Conservation (phyloP, 1,140 invertebrate species). For the Capitella teleta region DNA sequence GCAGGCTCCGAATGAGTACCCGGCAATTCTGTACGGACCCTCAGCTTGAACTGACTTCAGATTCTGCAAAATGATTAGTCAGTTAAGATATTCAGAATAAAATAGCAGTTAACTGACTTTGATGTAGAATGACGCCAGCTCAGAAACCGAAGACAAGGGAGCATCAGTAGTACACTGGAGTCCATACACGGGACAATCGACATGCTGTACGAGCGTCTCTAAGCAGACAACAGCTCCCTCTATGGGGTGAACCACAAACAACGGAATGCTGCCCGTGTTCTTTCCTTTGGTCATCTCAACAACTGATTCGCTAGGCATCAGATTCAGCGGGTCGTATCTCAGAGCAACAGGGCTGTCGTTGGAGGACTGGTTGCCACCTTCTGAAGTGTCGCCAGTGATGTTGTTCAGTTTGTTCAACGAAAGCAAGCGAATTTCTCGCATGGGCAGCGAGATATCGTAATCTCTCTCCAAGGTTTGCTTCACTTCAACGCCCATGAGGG, state of each 20-base stretch:
- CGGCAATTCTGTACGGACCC: slow-evolving; percentile 74
- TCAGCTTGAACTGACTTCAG: slow-evolving; percentile 64
- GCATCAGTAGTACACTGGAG: slow-evolving; percentile 72
- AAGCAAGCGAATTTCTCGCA: slow-evolving; percentile 68
- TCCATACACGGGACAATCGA: slow-evolving; percentile 72
- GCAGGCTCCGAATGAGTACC: slow-evolving; percentile 87
- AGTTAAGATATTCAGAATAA: slow-evolving; percentile 1
- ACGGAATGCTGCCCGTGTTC: slow-evolving; percentile 36
- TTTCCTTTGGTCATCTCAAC: slow-evolving; percentile 41
- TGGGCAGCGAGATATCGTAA: slow-evolving; percentile 75
- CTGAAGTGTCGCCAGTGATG: slow-evolving; percentile 45
- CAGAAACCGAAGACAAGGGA: slow-evolving; percentile 58
- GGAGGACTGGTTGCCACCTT: slow-evolving; percentile 17
- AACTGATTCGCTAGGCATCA: slow-evolving; percentile 44
- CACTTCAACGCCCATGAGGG: slow-evolving; percentile 94
- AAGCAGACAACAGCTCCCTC: slow-evolving; percentile 71
- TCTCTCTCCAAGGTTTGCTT: slow-evolving; percentile 90
- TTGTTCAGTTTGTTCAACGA: slow-evolving; percentile 52
- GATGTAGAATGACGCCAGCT: slow-evolving; percentile 69
- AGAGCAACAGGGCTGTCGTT: slow-evolving; percentile 14
- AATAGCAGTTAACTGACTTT: slow-evolving; percentile 32
- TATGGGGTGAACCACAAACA: slow-evolving; percentile 80
- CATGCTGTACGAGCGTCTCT: slow-evolving; percentile 40
- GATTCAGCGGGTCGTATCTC: slow-evolving; percentile 31
- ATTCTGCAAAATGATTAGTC: slow-evolving; percentile 37